A percentile compares a stretch with the other conserved stretches of the same genome.
Conservation (phyloP, 2,113 vertebrate species). For the Malurus cyaneus region DNA sequence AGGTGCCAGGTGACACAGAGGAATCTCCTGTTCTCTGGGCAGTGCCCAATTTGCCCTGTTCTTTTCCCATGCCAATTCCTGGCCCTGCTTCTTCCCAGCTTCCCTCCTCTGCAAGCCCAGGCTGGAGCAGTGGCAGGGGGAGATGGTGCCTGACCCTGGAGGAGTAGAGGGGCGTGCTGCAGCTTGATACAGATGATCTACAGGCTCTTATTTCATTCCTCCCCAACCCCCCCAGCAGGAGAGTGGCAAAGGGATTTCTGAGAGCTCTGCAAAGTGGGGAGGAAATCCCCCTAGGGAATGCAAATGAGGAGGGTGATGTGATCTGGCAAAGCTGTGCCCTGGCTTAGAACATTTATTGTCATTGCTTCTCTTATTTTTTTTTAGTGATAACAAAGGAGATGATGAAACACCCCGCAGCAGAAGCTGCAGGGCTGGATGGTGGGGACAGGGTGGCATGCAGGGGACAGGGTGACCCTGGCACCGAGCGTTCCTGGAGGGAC, state of each 20-base stretch:
- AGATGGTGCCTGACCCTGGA: rapidly evolving
- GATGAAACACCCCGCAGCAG: neutral
- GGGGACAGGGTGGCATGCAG: too few species aligned
- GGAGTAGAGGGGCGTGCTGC: neutral
- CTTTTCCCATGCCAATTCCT: neutral
- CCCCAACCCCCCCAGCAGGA: neutral
- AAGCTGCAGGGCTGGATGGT: neutral
- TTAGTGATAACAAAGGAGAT: neutral
- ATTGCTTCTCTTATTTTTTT: neutral
- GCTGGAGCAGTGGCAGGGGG: rapidly evolving
- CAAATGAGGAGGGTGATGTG: neutral
- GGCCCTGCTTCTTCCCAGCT: rapidly evolving
- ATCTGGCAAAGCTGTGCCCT: neutral
- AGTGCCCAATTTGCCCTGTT: rapidly evolving
- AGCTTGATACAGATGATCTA: neutral
- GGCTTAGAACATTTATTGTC: neutral
- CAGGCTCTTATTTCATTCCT: neutral
- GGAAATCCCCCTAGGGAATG: neutral
- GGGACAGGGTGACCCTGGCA: rapidly evolving
- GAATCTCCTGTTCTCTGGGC: neutral
- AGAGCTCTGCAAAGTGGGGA: neutral
- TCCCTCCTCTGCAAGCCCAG: neutral
- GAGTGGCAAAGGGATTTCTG: neutral
- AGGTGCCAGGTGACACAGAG: neutral
- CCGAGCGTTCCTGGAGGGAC: neutral